A percentile compares a stretch with the other conserved stretches of the same genome.
phyloP scores from a whole-genome alignment of 2,888 invertebrate species.

The Dasysyrphus albostriatus region DNA sequence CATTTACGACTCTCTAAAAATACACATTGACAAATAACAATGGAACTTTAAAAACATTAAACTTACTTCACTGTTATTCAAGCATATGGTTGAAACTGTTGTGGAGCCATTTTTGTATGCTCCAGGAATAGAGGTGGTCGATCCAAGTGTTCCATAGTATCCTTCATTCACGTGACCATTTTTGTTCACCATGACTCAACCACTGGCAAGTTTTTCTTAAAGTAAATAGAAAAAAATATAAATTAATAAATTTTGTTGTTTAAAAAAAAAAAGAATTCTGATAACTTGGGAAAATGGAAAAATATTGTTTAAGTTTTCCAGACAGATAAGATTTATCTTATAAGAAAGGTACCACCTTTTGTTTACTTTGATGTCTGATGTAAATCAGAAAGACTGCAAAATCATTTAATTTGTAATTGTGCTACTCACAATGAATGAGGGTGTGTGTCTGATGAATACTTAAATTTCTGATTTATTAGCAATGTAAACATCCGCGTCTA shows the following conservation, averaged over 20 bases:
- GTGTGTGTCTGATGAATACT: background rate
- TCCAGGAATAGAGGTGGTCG: slow-evolving; percentile 77
- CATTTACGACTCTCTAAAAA: slow-evolving; percentile 30
- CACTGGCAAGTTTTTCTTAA: background rate
- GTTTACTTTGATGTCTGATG: background rate
- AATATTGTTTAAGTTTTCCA: background rate
- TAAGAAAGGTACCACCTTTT: background rate
- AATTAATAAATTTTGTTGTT: background rate
- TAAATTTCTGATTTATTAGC: background rate
- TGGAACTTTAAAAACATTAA: background rate
- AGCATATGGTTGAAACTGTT: slow-evolving; percentile 57
- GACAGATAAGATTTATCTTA: slow-evolving; percentile 20
- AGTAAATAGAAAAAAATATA: background rate
- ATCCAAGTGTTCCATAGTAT: slow-evolving; percentile 78
- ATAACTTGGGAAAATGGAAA: background rate
- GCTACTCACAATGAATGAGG: background rate
- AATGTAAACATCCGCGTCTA: slow-evolving; percentile 28
- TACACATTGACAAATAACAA: background rate
- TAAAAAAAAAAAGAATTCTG: background rate
- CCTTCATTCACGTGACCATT: slow-evolving; percentile 79
- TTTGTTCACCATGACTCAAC: slow-evolving; percentile 43
- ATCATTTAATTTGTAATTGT: slow-evolving; percentile 6
- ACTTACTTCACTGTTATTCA: slow-evolving; percentile 47
- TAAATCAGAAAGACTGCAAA: background rate
- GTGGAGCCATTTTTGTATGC: slow-evolving; percentile 63